Conservation (phyloP, 1,140 invertebrate genomes). For the Panulirus ornatus region DNA sequence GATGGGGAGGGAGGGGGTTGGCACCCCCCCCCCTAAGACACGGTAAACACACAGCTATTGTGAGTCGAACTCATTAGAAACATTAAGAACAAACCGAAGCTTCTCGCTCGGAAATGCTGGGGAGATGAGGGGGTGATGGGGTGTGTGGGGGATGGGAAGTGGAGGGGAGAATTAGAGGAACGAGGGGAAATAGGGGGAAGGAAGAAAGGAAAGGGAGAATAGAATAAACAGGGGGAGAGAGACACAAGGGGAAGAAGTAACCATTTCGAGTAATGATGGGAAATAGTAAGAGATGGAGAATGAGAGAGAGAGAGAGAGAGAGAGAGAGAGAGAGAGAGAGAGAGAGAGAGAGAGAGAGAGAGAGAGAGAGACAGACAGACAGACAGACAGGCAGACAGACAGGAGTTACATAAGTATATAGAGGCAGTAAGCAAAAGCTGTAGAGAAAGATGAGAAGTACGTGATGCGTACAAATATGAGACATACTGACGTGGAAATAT, state of each 20-base stretch:
- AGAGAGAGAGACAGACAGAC: background rate
- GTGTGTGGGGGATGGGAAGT: background rate
- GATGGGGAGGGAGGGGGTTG: conserved; percentile 43
- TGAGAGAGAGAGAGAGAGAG: background rate
- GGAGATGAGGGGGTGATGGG: background rate
- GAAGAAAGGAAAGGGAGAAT: background rate
- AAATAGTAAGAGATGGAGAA: background rate
- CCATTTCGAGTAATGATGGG: background rate
- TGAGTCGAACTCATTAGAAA: conserved; percentile 21
- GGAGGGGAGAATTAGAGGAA: background rate
- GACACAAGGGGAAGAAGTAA: background rate
- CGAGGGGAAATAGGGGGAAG: background rate
- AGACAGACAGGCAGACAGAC: no score
- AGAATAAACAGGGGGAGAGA: background rate
- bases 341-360: background rate
- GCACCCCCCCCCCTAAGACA: no score
- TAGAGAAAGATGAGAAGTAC: no score
- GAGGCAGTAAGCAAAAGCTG: no score
- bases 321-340: background rate
- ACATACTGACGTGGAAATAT: no score
- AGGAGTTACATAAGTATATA: no score
- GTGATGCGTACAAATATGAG: no score
- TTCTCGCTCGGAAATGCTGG: background rate
- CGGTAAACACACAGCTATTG: conserved; percentile 8
- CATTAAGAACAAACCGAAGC: conserved; percentile 3